Evolutionary conservation across 2,797 vertebrate species (phyloP).

Genomic region (Eleutherodactylus coqui): DNA sequence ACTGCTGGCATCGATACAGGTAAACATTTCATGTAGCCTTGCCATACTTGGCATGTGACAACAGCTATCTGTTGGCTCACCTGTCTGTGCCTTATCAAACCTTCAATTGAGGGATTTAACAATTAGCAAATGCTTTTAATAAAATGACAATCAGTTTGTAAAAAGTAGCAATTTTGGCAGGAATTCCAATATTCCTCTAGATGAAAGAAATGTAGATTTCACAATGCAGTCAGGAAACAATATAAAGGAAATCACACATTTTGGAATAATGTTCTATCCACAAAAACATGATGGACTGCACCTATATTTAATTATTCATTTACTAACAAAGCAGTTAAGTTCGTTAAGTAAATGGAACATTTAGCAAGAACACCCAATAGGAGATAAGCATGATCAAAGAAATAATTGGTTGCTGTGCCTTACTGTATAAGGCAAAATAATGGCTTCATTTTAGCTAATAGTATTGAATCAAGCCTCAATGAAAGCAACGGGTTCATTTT

Average conservation of each 20-base stretch:
- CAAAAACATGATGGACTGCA: background rate
- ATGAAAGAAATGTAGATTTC: conserved; percentile 1
- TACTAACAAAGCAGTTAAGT: background rate
- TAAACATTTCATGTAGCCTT: conserved; percentile 35
- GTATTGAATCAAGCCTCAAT: background rate
- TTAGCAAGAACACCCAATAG: background rate
- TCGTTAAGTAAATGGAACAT: background rate
- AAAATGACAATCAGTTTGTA: background rate
- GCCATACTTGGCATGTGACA: conserved; percentile 24
- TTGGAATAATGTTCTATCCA: background rate
- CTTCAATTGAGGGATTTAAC: conserved; percentile 28
- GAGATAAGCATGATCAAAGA: background rate
- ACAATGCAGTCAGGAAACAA: background rate
- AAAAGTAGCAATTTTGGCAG: conserved; percentile 7
- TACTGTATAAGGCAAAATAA: background rate
- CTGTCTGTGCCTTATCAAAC: conserved; percentile 39
- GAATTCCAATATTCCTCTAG: background rate
- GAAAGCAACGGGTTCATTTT: background rate
- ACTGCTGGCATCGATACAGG: conserved; percentile 18
- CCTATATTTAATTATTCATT: background rate
- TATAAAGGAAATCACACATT: background rate
- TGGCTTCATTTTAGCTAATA: background rate
- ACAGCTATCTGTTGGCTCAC: conserved; percentile 30
- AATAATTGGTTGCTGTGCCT: background rate
- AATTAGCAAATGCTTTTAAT: conserved; percentile 29